Base-by-base conservation (phyloP, 2,113 vertebrate species). In the Lagopus muta region DNA sequence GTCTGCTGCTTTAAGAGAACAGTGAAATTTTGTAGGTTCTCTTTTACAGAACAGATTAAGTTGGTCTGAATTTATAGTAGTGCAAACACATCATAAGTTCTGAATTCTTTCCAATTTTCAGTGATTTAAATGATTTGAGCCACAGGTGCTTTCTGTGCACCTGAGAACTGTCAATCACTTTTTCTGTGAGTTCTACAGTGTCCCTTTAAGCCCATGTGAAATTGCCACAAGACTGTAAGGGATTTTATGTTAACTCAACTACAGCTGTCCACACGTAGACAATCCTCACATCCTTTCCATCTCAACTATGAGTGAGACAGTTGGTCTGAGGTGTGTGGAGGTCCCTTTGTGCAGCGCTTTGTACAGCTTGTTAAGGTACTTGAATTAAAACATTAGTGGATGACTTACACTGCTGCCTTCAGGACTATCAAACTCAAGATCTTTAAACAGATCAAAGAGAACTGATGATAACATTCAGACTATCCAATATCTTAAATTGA, bases 201-300 rank as follows among this genome's bases (percentile, higher is more conserved):
- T 34, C 18, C 3, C 10, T 12, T 66, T 66, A 86, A 77, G 10
- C 13, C 7, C 25, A 28, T 0, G 7, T 22, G 55, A 60, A 42
- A 20, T 38, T 70, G 69, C 73, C 40, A 47, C 0, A 1, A 60
- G 9, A 47, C 12, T 14, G 13, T 25, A 42, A 54, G 20, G 9
- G 24, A 58, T 57, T 82, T 72, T 38, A 69, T 22, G 5, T 61
- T 43, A 69, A 42, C 4, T 86, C 28, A 47, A 15, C 22, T 42
- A 18, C 0, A 73, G 27, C 54, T 17, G 40, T 17, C 0, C 1
- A 58, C n/a, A 34, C 0, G 2, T 4, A 38, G 36, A 11, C 45
- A 83, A 66, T 77, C 18, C 28, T 82, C 58, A 36, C 13, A 45
- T 20, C 4, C 4, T 81, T 86, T 76, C 40, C 24, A 30, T 16